phyloP scores from a whole-genome alignment of 2,797 vertebrate genomes.

The Nasua narica region DNA sequence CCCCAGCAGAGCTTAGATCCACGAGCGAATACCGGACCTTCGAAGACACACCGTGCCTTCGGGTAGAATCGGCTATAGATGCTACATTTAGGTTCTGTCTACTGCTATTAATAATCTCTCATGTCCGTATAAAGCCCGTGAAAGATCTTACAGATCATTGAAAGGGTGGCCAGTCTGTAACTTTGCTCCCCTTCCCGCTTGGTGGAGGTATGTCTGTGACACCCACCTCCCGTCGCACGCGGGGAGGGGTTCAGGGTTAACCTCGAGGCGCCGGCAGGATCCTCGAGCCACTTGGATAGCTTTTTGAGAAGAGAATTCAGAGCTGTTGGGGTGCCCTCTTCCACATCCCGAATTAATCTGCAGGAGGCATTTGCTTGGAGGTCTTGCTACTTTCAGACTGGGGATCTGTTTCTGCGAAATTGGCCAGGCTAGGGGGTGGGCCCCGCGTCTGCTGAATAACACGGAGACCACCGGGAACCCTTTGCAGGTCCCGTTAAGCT shows the following conservation, averaged over 20 bases:
- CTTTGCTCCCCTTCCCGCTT: fast-evolving
- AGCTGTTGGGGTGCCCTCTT: background rate
- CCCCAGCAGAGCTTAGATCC: background rate
- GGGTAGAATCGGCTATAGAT: background rate
- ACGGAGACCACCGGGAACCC: fast-evolving
- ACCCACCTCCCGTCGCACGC: background rate
- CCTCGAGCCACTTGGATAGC: fast-evolving
- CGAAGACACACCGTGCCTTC: too few relatives aligned
- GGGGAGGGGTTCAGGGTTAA: background rate
- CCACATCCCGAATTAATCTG: fast-evolving
- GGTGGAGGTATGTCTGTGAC: fast-evolving
- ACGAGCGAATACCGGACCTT: fast-evolving
- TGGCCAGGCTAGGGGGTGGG: fast-evolving
- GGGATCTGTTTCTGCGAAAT: background rate
- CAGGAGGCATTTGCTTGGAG: background rate
- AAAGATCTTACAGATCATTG: fast-evolving
- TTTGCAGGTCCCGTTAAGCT: too few relatives aligned
- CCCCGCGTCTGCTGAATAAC: fast-evolving
- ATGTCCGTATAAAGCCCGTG: background rate
- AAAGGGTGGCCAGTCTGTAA: background rate
- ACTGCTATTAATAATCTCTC: background rate
- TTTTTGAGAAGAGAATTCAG: background rate
- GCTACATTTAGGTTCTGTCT: fast-evolving
- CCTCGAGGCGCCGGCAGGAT: background rate
- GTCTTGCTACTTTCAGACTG: background rate